phyloP scores from a whole-genome alignment of 2,113 vertebrate species.

The Rhynchopsitta pachyrhyncha region DNA sequence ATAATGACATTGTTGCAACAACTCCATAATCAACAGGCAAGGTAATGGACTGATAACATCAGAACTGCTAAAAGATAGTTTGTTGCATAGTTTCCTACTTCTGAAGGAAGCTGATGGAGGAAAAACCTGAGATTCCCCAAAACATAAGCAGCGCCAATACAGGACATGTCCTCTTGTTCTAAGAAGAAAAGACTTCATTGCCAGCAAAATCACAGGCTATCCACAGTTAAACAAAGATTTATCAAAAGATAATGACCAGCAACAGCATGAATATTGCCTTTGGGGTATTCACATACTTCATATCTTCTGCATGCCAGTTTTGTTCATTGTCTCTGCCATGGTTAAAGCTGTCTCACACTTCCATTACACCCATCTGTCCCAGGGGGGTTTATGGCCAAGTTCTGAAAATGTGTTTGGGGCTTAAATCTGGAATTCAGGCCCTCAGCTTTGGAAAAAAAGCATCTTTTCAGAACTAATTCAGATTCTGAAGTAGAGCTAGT shows the following conservation, averaged over 20 bases:
- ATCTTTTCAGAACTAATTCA: neutral
- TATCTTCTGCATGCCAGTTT: neutral
- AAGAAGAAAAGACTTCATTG: neutral
- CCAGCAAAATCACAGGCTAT: conserved; percentile 33
- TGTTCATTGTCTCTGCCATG: neutral
- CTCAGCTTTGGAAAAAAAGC: neutral
- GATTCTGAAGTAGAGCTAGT: neutral
- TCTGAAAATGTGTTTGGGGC: neutral
- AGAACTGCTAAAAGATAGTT: neutral
- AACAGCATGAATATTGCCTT: neutral
- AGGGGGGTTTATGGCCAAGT: neutral
- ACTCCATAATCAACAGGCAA: neutral
- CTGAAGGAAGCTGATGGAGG: neutral
- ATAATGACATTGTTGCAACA: neutral
- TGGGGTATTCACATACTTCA: neutral
- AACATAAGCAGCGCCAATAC: neutral
- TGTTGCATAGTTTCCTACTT: neutral
- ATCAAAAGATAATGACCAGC: conserved; percentile 16
- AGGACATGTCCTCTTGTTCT: neutral
- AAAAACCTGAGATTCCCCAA: neutral
- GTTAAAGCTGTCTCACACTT: neutral
- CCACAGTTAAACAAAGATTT: conserved; percentile 36
- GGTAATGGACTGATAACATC: neutral
- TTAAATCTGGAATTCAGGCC: neutral
- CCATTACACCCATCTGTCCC: neutral